phyloP scores from a whole-genome alignment of 2,113 vertebrate genomes.

The Phrynosoma blainvillii region DNA sequence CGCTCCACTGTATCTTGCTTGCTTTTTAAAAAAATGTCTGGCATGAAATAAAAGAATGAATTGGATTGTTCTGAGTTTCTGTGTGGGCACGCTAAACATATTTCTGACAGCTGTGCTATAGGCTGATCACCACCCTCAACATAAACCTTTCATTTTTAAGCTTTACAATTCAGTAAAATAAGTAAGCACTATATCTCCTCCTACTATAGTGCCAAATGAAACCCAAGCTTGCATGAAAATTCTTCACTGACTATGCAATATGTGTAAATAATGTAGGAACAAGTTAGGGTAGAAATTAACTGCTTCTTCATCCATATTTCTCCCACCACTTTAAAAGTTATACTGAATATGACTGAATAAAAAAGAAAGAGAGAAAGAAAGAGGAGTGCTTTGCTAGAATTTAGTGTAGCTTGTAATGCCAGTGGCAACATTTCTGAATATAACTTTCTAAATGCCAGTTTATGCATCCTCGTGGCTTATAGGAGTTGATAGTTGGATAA shows the following conservation, averaged over 20 bases:
- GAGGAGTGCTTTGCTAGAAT: neutral
- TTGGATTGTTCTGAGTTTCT: slow-evolving; percentile 38
- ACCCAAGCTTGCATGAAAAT: slow-evolving; percentile 18
- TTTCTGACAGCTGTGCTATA: slow-evolving; percentile 47
- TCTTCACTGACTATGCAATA: slow-evolving; percentile 42
- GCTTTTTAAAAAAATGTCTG: neutral
- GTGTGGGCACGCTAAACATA: neutral
- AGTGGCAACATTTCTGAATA: neutral
- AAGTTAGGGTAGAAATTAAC: slow-evolving; percentile 33
- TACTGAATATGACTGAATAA: slow-evolving; percentile 13
- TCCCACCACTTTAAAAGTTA: slow-evolving; percentile 1
- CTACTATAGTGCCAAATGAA: slow-evolving; percentile 44
- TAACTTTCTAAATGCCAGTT: neutral
- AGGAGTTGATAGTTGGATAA: neutral
- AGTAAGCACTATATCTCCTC: slow-evolving; percentile 26
- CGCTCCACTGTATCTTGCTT: neutral
- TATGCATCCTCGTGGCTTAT: too few relatives aligned
- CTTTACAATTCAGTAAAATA: slow-evolving; percentile 30
- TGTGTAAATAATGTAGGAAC: slow-evolving; percentile 28
- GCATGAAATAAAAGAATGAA: slow-evolving; percentile 20
- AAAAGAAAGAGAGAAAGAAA: neutral
- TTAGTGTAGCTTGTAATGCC: slow-evolving; percentile 8
- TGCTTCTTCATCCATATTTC: neutral
- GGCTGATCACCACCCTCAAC: slow-evolving; percentile 23
- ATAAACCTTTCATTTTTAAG: slow-evolving; percentile 36